These are phyloP conservation scores for Tanytarsus gracilentus DNA, from an alignment of 2,888 invertebrate species.

Conservation along the genomic window DNA sequence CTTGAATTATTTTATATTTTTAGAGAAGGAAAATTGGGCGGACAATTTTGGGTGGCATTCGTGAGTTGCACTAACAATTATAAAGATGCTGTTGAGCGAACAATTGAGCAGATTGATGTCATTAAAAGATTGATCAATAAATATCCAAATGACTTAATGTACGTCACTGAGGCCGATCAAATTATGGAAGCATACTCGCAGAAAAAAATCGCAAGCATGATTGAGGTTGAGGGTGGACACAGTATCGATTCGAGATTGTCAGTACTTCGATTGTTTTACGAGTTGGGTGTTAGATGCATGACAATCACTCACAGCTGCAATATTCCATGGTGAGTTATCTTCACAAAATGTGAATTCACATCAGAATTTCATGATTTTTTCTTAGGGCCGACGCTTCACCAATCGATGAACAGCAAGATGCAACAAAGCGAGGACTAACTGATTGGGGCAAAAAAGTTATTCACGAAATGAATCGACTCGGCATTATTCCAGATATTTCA, in stretches of 20 bases:
- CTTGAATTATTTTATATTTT: too few species aligned
- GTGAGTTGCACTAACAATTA: constrained; percentile 46
- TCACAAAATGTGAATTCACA: background rate
- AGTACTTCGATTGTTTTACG: constrained; percentile 48
- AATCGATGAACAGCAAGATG: constrained; percentile 17
- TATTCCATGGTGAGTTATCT: constrained; percentile 46
- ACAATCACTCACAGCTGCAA: constrained; percentile 54
- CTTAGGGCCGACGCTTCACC: constrained; percentile 24
- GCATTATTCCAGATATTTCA: constrained; percentile 54
- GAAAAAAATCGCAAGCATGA: constrained; percentile 50
- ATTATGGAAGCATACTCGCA: constrained; percentile 44
- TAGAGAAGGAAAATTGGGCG: constrained; percentile 47
- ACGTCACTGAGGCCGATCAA: constrained; percentile 41
- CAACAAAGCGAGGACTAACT: constrained; percentile 26
- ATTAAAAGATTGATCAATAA: constrained; percentile 47
- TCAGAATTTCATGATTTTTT: background rate
- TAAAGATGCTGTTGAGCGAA: constrained; percentile 48
- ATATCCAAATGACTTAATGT: constrained; percentile 41
- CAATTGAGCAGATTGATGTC: constrained; percentile 53
- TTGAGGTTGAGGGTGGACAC: constrained; percentile 55
- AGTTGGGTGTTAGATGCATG: constrained; percentile 52
- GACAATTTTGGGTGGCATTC: constrained; percentile 55
- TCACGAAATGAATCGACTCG: constrained; percentile 55
- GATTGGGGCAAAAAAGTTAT: constrained; percentile 44
- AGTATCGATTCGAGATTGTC: constrained; percentile 50